Evolutionary conservation across 2,888 invertebrate species (phyloP), one percentile per base, ranked within the genome.

Genomic region (Agrotis exclamationis): DNA sequence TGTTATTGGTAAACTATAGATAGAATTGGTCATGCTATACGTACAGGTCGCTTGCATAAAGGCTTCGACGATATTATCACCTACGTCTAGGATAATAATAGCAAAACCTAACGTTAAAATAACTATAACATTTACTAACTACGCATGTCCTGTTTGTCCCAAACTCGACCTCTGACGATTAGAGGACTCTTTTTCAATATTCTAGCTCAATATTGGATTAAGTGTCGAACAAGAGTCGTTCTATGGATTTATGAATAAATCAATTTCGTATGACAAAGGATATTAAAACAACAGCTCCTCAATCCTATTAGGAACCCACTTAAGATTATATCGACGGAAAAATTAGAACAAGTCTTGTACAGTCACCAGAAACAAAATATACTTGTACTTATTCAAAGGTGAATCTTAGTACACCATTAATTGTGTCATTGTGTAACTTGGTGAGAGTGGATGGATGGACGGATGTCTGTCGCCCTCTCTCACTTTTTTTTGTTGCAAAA

Each of bases 301-400:
- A 66, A 78, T 68, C 65, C 62, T 63, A 70, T 69, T 70, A 70
- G 18, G 39, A 51, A 51, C 63, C 59, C 60, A 83, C 53, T 78
- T 62, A 33, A 59, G 58, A 80, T 70, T 77, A 77, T 47, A 80
- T 78, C 50, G 66, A 63, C 44, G 44, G 63, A 51, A 14, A 72
- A 79, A 79, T 76, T 81, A 79, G 67, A 68, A 66, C 63, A 76
- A 63, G 69, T n/a, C n/a, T n/a, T n/a, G n/a, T 54, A 69, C 39
- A 39, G 39, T 39, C 39, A 39, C 0, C 9, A 39, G 39, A 39
- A 28, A 33, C 1, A 3, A 33, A 39, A 39, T 39, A 11, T 11
- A 11, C 39, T 39, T 11, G 7, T 39, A 39, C 2, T 39, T 39
- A 39, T 39, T 39, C 9, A 11, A 11, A 33, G 33, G 33, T 7